These are phyloP conservation scores for Columba guinea DNA, from an alignment of 2,797 vertebrate genomes.

Conservation along the genomic window DNA sequence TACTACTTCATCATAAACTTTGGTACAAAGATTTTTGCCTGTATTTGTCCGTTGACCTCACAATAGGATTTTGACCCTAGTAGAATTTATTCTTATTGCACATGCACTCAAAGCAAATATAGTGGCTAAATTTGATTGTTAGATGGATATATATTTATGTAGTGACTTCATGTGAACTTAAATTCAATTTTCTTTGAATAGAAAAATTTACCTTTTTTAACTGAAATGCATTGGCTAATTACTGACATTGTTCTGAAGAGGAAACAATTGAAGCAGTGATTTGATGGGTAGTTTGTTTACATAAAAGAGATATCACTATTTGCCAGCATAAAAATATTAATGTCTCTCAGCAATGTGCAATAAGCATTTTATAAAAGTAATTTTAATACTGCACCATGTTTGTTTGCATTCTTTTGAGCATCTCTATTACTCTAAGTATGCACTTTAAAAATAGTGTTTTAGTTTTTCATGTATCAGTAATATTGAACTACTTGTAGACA, in stretches of 20 bases:
- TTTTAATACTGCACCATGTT: neutral
- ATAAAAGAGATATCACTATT: neutral
- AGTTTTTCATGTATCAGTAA: neutral
- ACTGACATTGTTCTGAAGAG: neutral
- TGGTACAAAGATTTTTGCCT: neutral
- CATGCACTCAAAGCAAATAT: neutral
- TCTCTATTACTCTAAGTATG: neutral
- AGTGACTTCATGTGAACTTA: neutral
- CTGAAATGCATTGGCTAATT: neutral
- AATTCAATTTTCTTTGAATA: neutral
- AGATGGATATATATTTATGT: neutral
- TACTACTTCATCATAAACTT: neutral
- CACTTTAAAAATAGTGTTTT: neutral
- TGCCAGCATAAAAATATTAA: neutral
- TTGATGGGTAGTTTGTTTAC: neutral
- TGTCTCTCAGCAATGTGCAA: neutral
- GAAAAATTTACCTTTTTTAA: neutral
- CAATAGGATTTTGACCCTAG: neutral
- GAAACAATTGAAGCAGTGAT: neutral
- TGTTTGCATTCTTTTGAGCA: neutral
- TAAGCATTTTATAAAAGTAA: neutral
- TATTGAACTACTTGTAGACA: neutral
- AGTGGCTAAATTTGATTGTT: neutral
- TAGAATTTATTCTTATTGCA: neutral
- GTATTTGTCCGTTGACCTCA: neutral